Evolutionary conservation across 2,888 invertebrate genomes (phyloP).

Genomic region (Drosophila longiperda): DNA sequence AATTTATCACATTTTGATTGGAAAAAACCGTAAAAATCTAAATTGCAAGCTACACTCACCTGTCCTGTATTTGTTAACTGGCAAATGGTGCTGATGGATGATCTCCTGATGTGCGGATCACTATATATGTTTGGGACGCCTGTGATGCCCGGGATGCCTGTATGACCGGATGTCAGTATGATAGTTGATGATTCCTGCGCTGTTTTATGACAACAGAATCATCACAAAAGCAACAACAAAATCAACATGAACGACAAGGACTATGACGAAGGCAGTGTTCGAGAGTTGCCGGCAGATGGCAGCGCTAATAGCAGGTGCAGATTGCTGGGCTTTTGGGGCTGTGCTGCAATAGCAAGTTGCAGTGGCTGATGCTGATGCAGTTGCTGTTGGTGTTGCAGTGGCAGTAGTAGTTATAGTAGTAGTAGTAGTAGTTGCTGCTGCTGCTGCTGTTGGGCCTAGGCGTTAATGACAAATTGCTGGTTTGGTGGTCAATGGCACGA

Average conservation of each 20-base stretch:
- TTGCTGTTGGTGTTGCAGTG: conserved; percentile 27
- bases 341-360: conserved; percentile 38
- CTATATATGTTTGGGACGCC: not conserved
- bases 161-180: conserved; percentile 22
- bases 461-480: conserved; percentile 67
- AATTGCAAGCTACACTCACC: conserved; percentile 31
- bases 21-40: not conserved
- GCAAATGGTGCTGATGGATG: conserved; percentile 38
- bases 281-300: conserved; percentile 49
- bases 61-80: conserved; percentile 30
- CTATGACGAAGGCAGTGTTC: conserved; percentile 17
- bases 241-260: conserved; percentile 30
- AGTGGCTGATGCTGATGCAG: conserved; percentile 30
- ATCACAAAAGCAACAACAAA: conserved; percentile 52
- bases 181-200: conserved; percentile 42
- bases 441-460: conserved; percentile 47
- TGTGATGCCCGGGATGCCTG: conserved; percentile 4
- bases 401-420: not conserved
- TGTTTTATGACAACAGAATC: conserved; percentile 59
- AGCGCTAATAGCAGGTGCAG: conserved; percentile 38
- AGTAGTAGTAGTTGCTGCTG: conserved; percentile 15
- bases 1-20: not conserved
- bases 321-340: conserved; percentile 47
- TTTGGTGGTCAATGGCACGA: conserved; percentile 73
- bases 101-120: conserved; percentile 18